A percentile compares a stretch with the other conserved stretches of the same genome.
Evolutionary conservation across 2,888 invertebrate genomes (phyloP).

Genomic region (Hemicrepidius hirtus): DNA sequence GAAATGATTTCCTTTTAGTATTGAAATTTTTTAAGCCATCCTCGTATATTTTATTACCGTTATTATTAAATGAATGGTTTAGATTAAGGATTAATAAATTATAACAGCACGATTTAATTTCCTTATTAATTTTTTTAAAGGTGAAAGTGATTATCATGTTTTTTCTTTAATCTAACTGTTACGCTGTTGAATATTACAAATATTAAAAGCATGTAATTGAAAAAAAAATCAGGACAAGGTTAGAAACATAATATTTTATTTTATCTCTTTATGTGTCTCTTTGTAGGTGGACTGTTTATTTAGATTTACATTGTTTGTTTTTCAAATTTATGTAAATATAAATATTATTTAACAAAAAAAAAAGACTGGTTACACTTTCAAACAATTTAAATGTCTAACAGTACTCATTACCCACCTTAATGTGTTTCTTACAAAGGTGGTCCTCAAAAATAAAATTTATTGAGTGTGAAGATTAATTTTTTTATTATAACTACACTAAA

Average conservation of each 20-base stretch:
- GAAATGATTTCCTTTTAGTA: too few species aligned
- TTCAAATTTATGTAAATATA: constrained; percentile 35
- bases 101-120: background rate
- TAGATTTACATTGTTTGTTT: constrained; percentile 44
- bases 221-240: constrained; percentile 47
- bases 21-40: too few species aligned
- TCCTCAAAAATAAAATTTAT: background rate
- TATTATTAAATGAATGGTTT: too few species aligned
- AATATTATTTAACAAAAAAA: background rate
- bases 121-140: constrained; percentile 20
- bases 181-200: constrained; percentile 25
- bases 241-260: constrained; percentile 42
- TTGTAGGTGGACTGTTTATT: constrained; percentile 30
- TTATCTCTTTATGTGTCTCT: constrained; percentile 8
- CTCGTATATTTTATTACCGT: too few species aligned
- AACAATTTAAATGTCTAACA: background rate
- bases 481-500: background rate
- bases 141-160: constrained; percentile 1
- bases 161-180: constrained; percentile 21
- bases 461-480: constrained; percentile 15
- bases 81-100: background rate
- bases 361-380: background rate
- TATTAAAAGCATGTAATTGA: constrained; percentile 24
- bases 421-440: too few species aligned
- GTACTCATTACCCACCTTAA: too few species aligned